Conservation (phyloP, 2,888 invertebrate genomes). For the Sphaerophoria taeniata region DNA sequence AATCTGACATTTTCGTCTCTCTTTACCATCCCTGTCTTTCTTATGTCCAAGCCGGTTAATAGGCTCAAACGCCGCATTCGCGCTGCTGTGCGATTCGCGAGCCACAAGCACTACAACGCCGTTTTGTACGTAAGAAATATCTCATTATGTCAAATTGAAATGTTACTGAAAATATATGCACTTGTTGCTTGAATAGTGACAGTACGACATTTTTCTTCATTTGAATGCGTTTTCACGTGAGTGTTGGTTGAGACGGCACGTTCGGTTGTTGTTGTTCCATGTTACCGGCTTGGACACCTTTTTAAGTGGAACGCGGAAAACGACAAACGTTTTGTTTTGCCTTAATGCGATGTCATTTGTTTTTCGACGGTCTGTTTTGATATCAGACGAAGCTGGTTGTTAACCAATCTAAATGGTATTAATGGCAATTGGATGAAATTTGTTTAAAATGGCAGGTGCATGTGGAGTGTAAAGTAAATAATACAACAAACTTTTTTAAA, state of each 20-base stretch:
- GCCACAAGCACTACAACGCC: constrained; percentile 58
- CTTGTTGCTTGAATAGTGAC: constrained; percentile 66
- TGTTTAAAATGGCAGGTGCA: constrained; percentile 38
- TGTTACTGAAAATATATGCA: constrained; percentile 80
- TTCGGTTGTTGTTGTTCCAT: constrained; percentile 36
- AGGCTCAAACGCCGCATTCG: constrained; percentile 51
- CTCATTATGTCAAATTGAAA: constrained; percentile 83
- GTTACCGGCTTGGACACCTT: neutral
- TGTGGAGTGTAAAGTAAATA: neutral
- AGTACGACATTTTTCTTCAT: constrained; percentile 72
- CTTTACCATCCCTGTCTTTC: constrained; percentile 25
- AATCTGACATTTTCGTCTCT: constrained; percentile 17
- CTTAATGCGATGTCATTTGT: constrained; percentile 70
- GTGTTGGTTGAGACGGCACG: neutral
- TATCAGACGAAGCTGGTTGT: constrained; percentile 12
- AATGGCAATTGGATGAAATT: constrained; percentile 33
- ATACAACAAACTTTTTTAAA: neutral
- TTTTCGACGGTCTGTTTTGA: constrained; percentile 12
- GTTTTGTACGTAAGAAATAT: constrained; percentile 75
- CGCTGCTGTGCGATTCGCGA: constrained; percentile 60
- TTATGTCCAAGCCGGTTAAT: constrained; percentile 54
- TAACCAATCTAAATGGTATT: constrained; percentile 35
- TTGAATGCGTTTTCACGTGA: neutral
- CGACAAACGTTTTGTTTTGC: constrained; percentile 78
- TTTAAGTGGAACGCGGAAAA: constrained; percentile 65